phyloP scores from a whole-genome alignment of 2,113 vertebrate genomes.

The Ochotona princeps region DNA sequence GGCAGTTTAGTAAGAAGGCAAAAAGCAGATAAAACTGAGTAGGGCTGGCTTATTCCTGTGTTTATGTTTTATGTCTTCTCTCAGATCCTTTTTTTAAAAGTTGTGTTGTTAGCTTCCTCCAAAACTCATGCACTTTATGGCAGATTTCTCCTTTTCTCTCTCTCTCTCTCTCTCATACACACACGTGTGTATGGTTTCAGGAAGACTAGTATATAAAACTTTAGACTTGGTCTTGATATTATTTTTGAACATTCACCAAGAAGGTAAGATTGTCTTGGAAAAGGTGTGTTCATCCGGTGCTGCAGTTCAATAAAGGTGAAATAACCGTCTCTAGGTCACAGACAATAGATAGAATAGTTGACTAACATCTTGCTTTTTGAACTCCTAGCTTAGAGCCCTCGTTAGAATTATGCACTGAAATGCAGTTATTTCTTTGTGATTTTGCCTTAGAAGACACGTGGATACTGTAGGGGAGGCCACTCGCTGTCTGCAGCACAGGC shows the following conservation, averaged over 20 bases:
- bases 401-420: background rate
- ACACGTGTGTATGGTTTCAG: background rate
- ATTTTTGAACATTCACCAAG: background rate
- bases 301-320: background rate
- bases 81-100: background rate
- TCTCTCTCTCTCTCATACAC: background rate
- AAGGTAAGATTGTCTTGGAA: background rate
- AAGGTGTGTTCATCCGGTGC: background rate
- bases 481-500: too few species aligned
- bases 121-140: background rate
- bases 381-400: background rate
- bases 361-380: background rate
- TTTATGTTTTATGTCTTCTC: background rate
- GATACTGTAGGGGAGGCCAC: too few species aligned
- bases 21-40: background rate
- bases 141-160: background rate
- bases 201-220: constrained; percentile 15
- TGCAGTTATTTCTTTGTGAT: background rate
- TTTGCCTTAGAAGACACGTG: background rate
- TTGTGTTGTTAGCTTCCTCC: background rate
- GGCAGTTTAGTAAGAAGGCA: background rate
- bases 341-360: background rate
- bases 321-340: background rate
- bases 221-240: background rate
- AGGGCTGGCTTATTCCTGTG: background rate